Base-by-base conservation (phyloP, 2,797 vertebrate genomes). In the Smutsia temminckii region DNA sequence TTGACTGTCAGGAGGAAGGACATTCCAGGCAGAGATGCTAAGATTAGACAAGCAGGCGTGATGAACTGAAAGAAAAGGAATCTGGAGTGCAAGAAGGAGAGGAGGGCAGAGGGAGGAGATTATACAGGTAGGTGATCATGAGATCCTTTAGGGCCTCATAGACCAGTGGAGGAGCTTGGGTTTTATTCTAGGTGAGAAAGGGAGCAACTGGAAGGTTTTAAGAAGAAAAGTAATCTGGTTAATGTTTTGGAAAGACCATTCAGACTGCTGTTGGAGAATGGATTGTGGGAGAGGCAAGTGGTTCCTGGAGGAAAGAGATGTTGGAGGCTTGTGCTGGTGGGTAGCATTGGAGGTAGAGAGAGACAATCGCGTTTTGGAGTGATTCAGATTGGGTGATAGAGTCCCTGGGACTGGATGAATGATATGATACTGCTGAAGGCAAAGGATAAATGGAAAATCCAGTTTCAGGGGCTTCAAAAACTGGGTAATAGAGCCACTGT, bases 201-300 rank as follows among this genome's bases (percentile, higher is more conserved):
- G 34, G 42, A 90, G 20, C 46, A 86, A 55, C 13, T 6, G 25
- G 61, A 59, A 46, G 59, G 42, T 77, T 77, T 86, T 71, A 53
- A 74, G 42, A 12, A 90, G 66, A 88, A 5, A 40, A 23, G 25
- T 13, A 49, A 42, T 59, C 84, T 57, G 27, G 75, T 37, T 69
- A 88, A 63, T 75, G 32, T 53, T 80, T 91, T 77, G 37, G 61
- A 81, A 96, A 75, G 42, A 57, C 32, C 59, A 25, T 8, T 57
- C 2, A 55, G 87, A 46, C 5, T 89, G 74, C 68, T 95, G 9
- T n/a, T 80, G 66, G 49, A 37, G 68, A 80, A 32, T 72, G 63
- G 42, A 53, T 29, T 63, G 59, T 4, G 9, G 25, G 40, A 89
- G 29, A 71, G 84, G 12, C 23, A 34, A 13, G 8, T 80, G 64